Evolutionary conservation across 2,888 invertebrate species (phyloP), one percentile per base, ranked within the genome.

Genomic region (Nasonia oneida): DNA sequence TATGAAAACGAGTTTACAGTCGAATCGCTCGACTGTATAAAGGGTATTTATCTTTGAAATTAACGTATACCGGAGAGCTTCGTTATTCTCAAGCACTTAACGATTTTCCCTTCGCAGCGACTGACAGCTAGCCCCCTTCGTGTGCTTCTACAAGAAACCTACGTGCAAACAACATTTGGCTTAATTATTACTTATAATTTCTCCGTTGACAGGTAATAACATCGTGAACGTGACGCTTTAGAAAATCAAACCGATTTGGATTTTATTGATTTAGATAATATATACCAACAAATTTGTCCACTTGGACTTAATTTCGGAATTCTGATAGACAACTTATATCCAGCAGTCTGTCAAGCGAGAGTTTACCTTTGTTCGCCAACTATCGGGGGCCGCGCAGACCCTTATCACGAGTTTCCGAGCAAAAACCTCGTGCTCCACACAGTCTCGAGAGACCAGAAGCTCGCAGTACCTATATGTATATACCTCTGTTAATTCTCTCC

Each of bases 1-100:
- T 15, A 53, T 18, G n/a, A 8, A 23, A 61, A n/a, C 57, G 23
- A 61, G 8, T 61, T 61, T 61, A 61, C 12, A 61, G 23, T 61
- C n/a, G 53, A 3, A 18, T 61, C 6, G n/a, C 57, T 6, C 18
- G 57, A 8, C 57, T 18, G 29, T 29, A 61, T 53, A 53, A 23
- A 23, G 57, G 8, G 57, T 61, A 61, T 61, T 23, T 61, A n/a
- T 61, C 57, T 61, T 61, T 61, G n/a, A 61, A 61, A 61, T 61
- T 61, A n/a, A 61, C 8, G 10, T 47, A 29, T 29, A 47, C n/a
- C 18, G 15, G 15, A 18, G n/a, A 61, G 18, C 18, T 61, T 61
- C 57, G 57, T n/a, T 61, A 61, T 61, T 23, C n/a, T 61, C 2
- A 23, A 23, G n/a, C 4, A 61, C 8, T 61, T 61, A n/a, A 61